phyloP scores from a whole-genome alignment of 2,888 invertebrate genomes.

The Notocelia uddmanniana region DNA sequence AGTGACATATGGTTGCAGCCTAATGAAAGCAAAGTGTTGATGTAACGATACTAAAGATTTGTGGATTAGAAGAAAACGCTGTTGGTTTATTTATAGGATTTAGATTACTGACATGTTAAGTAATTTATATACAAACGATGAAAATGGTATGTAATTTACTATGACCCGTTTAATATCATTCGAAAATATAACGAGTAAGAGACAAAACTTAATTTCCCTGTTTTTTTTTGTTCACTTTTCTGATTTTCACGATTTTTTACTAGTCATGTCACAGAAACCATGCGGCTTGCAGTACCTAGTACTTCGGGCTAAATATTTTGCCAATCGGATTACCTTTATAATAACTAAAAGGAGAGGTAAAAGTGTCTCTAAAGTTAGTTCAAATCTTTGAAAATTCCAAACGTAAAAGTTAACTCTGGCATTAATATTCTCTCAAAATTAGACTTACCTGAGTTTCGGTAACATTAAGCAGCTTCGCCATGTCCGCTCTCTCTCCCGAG shows the following conservation, averaged over 20 bases:
- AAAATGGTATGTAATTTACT: neutral
- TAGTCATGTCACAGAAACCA: too few species aligned
- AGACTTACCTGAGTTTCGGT: conserved; percentile 97
- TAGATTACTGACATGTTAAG: conserved; percentile 13
- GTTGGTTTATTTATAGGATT: conserved; percentile 17
- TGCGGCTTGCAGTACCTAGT: too few species aligned
- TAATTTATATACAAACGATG: neutral
- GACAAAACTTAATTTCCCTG: too few species aligned
- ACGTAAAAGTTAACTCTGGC: neutral
- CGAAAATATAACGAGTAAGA: too few species aligned
- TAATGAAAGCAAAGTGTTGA: conserved; percentile 30
- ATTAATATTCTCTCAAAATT: neutral
- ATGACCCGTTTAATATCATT: too few species aligned
- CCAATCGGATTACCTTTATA: neutral
- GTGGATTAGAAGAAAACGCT: conserved; percentile 6
- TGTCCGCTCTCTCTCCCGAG: conserved; percentile 96
- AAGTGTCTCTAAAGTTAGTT: neutral
- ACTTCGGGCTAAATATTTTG: neutral
- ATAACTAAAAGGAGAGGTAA: neutral
- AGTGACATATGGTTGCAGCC: conserved; percentile 13
- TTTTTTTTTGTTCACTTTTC: too few species aligned
- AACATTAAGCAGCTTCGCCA: conserved; percentile 97
- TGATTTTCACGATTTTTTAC: too few species aligned
- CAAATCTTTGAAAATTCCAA: neutral
- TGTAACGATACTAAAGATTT: conserved; percentile 12